Conservation (phyloP, 2,113 vertebrate genomes). For the Sinocyclocheilus rhinocerous region DNA sequence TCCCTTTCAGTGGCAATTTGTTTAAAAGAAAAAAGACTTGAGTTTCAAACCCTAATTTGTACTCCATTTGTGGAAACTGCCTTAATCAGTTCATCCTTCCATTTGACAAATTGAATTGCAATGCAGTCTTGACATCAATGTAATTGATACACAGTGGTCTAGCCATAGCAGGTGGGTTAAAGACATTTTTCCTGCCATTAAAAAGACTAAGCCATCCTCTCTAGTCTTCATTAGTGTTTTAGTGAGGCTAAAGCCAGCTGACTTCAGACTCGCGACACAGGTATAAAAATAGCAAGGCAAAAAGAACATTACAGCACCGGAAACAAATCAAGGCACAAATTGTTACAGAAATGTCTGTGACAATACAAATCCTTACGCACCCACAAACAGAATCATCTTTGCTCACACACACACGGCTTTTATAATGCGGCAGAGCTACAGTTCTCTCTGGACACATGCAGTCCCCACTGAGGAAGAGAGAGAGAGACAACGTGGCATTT, state of each 20-base stretch:
- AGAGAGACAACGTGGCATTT: conserved; percentile 22
- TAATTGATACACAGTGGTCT: not conserved
- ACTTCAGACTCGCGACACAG: conserved; percentile 14
- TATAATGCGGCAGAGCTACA: not conserved
- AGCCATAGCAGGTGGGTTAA: not conserved
- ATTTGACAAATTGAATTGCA: not conserved
- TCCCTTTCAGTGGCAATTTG: not conserved
- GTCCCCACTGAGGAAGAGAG: not conserved
- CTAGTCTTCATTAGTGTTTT: conserved; percentile 9
- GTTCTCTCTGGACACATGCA: conserved; percentile 14
- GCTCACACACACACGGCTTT: not conserved
- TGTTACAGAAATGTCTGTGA: conserved; percentile 26
- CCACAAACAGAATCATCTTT: not conserved
- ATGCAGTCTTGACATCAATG: not conserved
- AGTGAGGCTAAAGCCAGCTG: conserved; percentile 36
- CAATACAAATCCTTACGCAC: conserved; percentile 19
- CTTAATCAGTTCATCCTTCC: not conserved
- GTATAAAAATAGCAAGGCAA: conserved; percentile 44
- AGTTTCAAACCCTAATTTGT: not conserved
- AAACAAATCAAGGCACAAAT: conserved; percentile 31
- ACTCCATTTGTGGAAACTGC: not conserved
- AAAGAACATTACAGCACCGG: conserved; percentile 19
- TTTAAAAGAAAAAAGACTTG: not conserved
- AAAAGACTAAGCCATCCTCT: not conserved
- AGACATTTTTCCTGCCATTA: not conserved